Evolutionary conservation across 1,140 invertebrate species (phyloP), one percentile per base, ranked within the genome.

Genomic region (Drosophila setifemur): DNA sequence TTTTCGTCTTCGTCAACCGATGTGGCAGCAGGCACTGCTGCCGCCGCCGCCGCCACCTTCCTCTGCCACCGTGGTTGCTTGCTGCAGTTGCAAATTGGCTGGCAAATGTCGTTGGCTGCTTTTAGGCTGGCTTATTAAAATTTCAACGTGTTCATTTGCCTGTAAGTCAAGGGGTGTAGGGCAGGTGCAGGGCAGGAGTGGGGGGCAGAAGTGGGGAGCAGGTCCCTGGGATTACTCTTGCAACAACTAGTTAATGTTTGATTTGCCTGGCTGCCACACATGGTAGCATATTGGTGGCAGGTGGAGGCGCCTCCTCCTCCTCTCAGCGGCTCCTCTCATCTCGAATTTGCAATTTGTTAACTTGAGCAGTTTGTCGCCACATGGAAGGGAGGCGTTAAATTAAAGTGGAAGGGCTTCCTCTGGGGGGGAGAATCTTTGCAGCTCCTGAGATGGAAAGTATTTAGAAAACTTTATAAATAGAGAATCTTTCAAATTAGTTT

Each of bases 51-150:
- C 26, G 71, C 71, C 42, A 26, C 12, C 21, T 44, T 44, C n/a
- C n/a, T n/a, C n/a, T n/a, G n/a, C n/a, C n/a, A n/a, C n/a, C n/a
- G n/a, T 44, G 31, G 50, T 8, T 29, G 39, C 35, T 31, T 37
- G 57, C 45, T 40, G 76, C 77, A 79, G 74, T 74, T 85, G 70
- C 79, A 83, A 83, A 83, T 83, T 83, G 79, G 79, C 81, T 83
- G 70, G 74, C 79, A 83, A 86, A 75, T 85, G 79, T 49, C 63
- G 79, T 74, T 72, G 79, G 64, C 50, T 83, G 79, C 79, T 85
- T 83, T 83, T 83, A 83, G 79, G 79, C 75, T 83, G 79, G 70
- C 79, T 86, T 83, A 83, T 83, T 86, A 83, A 83, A 85, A 83
- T 83, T 83, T 74, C 66, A 83, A 77, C 73, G 69, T 83, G 78